These are phyloP conservation scores for Molorchus minor DNA, from an alignment of 2,888 invertebrate genomes.

Conservation along the genomic window DNA sequence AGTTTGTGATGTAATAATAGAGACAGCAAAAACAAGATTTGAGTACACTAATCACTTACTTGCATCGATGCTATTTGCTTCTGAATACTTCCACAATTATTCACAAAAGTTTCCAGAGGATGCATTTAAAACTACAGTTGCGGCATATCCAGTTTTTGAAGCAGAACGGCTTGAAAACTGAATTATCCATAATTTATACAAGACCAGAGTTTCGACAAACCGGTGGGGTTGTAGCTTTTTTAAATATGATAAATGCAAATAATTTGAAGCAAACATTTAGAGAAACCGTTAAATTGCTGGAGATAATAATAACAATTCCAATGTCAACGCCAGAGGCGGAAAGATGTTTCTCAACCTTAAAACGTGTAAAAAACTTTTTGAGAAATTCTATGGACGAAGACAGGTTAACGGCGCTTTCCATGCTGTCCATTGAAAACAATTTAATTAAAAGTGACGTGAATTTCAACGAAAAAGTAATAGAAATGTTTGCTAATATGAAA, in stretches of 20 bases:
- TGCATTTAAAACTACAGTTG: background rate
- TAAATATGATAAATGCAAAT: constrained; percentile 5
- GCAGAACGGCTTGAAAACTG: constrained; percentile 3
- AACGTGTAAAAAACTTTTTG: constrained; percentile 10
- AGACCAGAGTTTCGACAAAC: background rate
- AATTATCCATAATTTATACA: constrained; percentile 1
- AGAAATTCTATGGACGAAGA: constrained; percentile 8
- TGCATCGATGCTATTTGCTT: background rate
- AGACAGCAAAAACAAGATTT: background rate
- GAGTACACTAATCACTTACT: constrained; percentile 1
- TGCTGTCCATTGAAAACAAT: constrained; percentile 10
- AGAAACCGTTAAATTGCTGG: constrained; percentile 7
- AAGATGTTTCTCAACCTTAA: constrained; percentile 2
- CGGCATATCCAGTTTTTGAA: constrained; percentile 4
- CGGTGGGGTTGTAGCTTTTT: constrained; percentile 1
- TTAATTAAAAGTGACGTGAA: constrained; percentile 5
- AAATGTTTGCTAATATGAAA: constrained; percentile 14
- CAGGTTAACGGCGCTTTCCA: constrained; percentile 3
- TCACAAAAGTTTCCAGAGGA: constrained; percentile 1
- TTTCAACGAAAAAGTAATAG: constrained; percentile 16
- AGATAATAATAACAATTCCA: constrained; percentile 11
- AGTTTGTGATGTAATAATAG: constrained; percentile 6
- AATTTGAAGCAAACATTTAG: constrained; percentile 5
- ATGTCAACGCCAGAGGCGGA: constrained; percentile 6
- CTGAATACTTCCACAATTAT: background rate